phyloP scores from a whole-genome alignment of 2,113 vertebrate genomes.

The Hippocampus abdominalis region DNA sequence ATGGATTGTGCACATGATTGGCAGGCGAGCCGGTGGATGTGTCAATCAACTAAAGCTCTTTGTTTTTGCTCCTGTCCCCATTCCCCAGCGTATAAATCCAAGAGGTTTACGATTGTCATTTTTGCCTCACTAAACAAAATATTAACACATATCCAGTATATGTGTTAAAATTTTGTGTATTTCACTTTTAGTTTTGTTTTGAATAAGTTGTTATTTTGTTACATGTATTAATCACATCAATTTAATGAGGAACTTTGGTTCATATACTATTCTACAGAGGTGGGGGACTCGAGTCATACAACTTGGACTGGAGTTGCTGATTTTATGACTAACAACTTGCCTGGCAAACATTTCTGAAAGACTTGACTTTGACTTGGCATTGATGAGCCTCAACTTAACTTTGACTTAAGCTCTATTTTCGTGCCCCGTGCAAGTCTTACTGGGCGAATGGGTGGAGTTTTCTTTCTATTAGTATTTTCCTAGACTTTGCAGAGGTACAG shows the following conservation, averaged over 20 bases:
- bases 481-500: too few relatives aligned
- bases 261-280: conserved; percentile 45
- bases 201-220: neutral
- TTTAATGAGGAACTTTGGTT: conserved; percentile 13
- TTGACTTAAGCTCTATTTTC: too few relatives aligned
- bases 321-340: too few relatives aligned
- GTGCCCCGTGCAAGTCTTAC: too few relatives aligned
- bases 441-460: too few relatives aligned
- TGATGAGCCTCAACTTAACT: too few relatives aligned
- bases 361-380: too few relatives aligned
- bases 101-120: conserved; percentile 31
- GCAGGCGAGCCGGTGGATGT: conserved; percentile 52
- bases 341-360: too few relatives aligned
- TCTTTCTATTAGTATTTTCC: too few relatives aligned
- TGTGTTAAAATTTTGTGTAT: neutral
- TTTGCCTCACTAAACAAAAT: conserved; percentile 17
- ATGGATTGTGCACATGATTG: conserved; percentile 63
- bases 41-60: conserved; percentile 60
- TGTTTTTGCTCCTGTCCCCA: conserved; percentile 41
- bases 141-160: neutral
- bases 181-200: conserved; percentile 11
- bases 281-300: too few relatives aligned
- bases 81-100: conserved; percentile 33
- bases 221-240: neutral
- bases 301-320: too few relatives aligned